A percentile compares a stretch with the other conserved stretches of the same genome.
Conservation (phyloP, 2,888 invertebrate genomes). For the Aphrophora alni region DNA sequence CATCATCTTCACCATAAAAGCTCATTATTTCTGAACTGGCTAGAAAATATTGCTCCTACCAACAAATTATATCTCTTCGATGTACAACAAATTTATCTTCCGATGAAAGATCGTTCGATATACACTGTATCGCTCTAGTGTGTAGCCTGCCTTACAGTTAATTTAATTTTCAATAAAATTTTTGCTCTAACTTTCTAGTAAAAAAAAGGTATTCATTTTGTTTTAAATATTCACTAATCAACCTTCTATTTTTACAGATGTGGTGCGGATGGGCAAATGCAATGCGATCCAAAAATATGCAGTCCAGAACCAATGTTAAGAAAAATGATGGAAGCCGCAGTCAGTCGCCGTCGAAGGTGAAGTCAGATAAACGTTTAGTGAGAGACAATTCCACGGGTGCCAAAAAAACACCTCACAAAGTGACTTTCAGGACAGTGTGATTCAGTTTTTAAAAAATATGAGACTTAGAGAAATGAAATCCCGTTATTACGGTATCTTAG, state of each 20-base stretch:
- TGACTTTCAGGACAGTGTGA: constrained; percentile 32
- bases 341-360: constrained; percentile 47
- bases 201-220: too few species aligned
- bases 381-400: constrained; percentile 37
- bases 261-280: constrained; percentile 92
- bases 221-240: too few species aligned
- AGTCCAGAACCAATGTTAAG: constrained; percentile 89
- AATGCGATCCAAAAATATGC: constrained; percentile 90
- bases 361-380: constrained; percentile 20
- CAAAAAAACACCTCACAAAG: constrained; percentile 38
- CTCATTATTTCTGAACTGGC: too few species aligned
- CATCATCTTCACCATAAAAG: too few species aligned
- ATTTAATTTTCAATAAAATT: too few species aligned
- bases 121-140: too few species aligned
- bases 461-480: background rate
- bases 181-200: too few species aligned
- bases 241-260: constrained; percentile 76
- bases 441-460: background rate
- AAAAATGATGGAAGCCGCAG: constrained; percentile 86
- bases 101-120: too few species aligned
- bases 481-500: constrained; percentile 24
- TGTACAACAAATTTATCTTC: too few species aligned
- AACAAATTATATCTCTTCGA: too few species aligned
- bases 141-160: too few species aligned
- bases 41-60: too few species aligned